Conservation (phyloP, 2,797 vertebrate species). For the Gymnocypris eckloni region DNA sequence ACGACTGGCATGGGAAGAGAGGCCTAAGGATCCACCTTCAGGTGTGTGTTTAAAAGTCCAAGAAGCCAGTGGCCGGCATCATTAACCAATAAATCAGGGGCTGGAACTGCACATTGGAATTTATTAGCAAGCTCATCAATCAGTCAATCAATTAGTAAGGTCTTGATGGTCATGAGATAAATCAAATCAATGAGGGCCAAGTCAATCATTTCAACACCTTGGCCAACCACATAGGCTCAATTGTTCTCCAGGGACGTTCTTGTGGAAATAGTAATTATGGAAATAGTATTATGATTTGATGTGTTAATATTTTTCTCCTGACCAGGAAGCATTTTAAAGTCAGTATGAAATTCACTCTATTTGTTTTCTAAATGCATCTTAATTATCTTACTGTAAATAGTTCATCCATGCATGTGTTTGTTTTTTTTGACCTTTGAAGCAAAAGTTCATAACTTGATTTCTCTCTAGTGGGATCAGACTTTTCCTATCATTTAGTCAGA, state of each 20-base stretch:
- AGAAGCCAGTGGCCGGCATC: background rate
- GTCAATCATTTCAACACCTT: constrained; percentile 15
- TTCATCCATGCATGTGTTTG: background rate
- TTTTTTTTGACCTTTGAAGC: background rate
- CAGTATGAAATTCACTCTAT: background rate
- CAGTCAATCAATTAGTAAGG: constrained; percentile 41
- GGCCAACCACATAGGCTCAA: background rate
- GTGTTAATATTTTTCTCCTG: background rate
- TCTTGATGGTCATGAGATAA: constrained; percentile 34
- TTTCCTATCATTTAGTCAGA: background rate
- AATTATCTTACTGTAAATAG: background rate
- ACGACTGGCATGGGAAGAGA: background rate
- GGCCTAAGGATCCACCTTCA: background rate
- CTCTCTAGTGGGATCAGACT: background rate
- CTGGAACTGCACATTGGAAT: background rate
- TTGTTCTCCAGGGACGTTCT: background rate
- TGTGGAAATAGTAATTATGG: background rate
- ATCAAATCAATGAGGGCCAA: background rate
- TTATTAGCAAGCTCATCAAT: constrained; percentile 7
- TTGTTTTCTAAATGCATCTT: background rate
- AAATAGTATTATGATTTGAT: background rate
- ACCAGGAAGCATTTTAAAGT: background rate
- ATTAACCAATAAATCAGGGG: constrained; percentile 42
- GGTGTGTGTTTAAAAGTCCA: constrained; percentile 34
- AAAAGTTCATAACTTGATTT: background rate